A percentile compares a stretch with the other conserved stretches of the same genome.
Conservation (phyloP, 2,888 invertebrate genomes). For the Malthinus flaveolus region DNA sequence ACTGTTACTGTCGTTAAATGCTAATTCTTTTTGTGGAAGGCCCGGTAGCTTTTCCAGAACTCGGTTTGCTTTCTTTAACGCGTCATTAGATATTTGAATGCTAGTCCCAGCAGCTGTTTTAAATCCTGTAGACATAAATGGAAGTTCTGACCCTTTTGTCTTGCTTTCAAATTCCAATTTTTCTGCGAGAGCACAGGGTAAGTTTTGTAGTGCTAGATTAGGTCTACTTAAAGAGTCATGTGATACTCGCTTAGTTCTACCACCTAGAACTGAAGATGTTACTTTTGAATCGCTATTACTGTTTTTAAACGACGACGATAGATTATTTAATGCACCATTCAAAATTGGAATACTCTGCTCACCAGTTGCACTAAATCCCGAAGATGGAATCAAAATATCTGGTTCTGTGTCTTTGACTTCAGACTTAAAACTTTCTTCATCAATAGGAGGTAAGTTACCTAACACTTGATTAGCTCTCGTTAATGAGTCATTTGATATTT, state of each 20-base stretch:
- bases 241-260: no score
- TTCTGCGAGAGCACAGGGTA: background rate
- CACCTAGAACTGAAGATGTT: no score
- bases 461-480: constrained; percentile 17
- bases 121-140: background rate
- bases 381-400: background rate
- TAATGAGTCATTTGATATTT: constrained; percentile 52
- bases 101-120: background rate
- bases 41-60: background rate
- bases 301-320: background rate
- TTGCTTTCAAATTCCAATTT: background rate
- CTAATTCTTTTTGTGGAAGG: background rate
- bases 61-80: background rate
- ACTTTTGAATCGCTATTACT: background rate
- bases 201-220: background rate
- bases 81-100: background rate
- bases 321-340: no score
- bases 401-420: background rate
- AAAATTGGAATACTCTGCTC: background rate
- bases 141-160: background rate
- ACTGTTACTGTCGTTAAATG: background rate
- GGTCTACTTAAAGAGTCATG: background rate
- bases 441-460: background rate
- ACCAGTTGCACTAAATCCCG: background rate
- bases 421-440: background rate